Conservation (phyloP, 2,113 vertebrate genomes). For the Eublepharis macularius region DNA sequence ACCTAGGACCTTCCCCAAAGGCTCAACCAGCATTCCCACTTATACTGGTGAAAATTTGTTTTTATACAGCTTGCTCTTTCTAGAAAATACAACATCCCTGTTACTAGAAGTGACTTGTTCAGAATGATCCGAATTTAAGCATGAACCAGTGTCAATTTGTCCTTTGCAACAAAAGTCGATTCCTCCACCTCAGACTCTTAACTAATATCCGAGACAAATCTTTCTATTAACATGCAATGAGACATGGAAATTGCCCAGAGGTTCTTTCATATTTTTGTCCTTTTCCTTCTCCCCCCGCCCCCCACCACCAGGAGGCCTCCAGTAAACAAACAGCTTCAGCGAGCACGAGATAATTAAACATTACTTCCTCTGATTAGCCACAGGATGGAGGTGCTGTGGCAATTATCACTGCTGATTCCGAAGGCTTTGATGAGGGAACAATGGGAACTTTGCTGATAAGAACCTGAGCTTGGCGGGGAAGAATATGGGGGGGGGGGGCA, state of each 20-base stretch:
- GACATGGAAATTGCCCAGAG: background rate
- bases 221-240: background rate
- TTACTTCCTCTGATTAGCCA: background rate
- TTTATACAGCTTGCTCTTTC: background rate
- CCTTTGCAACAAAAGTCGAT: background rate
- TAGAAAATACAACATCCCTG: background rate
- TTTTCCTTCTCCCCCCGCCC: background rate
- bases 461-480: background rate
- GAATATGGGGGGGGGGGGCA: background rate
- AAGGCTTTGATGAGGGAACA: background rate
- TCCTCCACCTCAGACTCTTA: background rate
- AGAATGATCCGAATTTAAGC: background rate
- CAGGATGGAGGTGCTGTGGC: background rate
- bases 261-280: background rate
- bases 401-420: background rate
- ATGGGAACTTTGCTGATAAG: background rate
- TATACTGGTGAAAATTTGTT: background rate
- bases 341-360: background rate
- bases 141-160: background rate
- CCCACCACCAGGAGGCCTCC: background rate
- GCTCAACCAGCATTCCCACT: background rate
- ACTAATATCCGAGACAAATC: background rate
- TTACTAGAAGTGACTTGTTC: background rate
- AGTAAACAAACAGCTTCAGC: background rate
- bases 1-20: background rate